Conservation (phyloP, 2,113 vertebrate genomes). For the Manacus vitellinus region DNA sequence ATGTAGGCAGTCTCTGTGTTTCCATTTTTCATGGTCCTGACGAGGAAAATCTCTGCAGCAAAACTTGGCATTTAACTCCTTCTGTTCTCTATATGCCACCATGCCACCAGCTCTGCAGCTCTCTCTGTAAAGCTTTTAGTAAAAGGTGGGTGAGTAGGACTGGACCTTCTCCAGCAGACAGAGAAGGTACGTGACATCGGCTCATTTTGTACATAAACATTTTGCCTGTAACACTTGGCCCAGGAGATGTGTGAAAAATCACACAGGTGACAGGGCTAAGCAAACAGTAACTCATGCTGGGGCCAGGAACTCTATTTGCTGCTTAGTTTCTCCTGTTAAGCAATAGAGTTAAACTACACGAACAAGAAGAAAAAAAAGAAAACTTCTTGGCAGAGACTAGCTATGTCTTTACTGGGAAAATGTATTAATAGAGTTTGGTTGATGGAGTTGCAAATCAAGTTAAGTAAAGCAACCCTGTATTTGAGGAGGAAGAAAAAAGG, state of each 20-base stretch:
- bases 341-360: neutral
- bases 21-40: neutral
- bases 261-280: neutral
- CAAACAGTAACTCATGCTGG: neutral
- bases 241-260: neutral
- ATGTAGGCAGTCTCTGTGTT: neutral
- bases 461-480: neutral
- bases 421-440: neutral
- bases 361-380: neutral
- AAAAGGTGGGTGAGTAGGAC: neutral
- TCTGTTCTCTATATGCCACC: neutral
- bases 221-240: neutral
- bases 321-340: neutral
- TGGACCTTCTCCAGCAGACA: neutral
- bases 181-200: neutral
- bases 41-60: neutral
- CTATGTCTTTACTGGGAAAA: neutral
- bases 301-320: neutral
- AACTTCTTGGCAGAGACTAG: neutral
- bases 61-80: neutral
- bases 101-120: neutral
- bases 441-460: neutral
- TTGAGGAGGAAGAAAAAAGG: neutral
- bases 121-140: neutral
- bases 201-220: neutral